Evolutionary conservation across 2,113 vertebrate species (phyloP).

Genomic region (Platichthys flesus): DNA sequence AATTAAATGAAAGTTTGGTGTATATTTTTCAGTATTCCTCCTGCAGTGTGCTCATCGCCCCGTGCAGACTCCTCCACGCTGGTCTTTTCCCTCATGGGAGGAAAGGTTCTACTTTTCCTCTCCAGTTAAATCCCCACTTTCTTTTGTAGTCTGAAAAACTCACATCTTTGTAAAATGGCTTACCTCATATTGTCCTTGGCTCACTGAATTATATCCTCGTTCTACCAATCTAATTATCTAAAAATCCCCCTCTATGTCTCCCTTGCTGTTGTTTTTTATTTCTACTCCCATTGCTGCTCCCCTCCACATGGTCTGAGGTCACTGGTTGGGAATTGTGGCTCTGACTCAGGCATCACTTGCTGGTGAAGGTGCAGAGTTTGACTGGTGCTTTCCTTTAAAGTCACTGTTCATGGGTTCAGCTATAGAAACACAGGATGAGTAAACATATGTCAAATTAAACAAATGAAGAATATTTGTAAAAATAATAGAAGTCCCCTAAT

Average conservation of each 20-base stretch:
- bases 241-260: background rate
- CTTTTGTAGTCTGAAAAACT: constrained; percentile 22
- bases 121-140: background rate
- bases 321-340: background rate
- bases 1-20: background rate
- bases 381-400: background rate
- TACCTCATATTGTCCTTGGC: constrained; percentile 21
- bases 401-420: background rate
- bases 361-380: background rate
- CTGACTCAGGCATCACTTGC: background rate
- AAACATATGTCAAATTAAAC: background rate
- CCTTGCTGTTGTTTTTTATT: constrained; percentile 19
- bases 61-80: background rate
- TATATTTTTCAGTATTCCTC: background rate
- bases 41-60: constrained; percentile 3
- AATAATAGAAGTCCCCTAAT: background rate
- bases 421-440: background rate
- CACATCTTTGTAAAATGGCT: constrained; percentile 28
- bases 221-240: constrained; percentile 24
- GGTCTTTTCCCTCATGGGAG: constrained; percentile 7
- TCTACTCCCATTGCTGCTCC: background rate
- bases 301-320: background rate
- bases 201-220: constrained; percentile 34
- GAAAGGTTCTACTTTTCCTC: constrained; percentile 1
- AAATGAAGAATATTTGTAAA: background rate